Conservation (phyloP, 2,113 vertebrate genomes). For the Steatornis caripensis region DNA sequence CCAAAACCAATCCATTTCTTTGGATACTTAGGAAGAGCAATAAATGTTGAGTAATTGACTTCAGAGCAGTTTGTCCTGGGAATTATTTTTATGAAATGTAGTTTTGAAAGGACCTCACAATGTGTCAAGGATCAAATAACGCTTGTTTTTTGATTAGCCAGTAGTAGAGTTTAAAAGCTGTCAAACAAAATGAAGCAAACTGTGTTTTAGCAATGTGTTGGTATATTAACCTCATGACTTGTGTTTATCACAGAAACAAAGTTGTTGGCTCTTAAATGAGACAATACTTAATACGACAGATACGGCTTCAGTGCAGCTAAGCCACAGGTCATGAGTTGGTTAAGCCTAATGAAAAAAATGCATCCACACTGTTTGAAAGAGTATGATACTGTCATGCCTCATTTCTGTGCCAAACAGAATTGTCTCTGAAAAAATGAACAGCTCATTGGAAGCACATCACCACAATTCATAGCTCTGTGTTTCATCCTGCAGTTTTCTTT, state of each 20-base stretch:
- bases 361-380: background rate
- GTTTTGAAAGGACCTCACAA: background rate
- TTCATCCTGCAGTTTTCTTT: background rate
- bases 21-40: background rate
- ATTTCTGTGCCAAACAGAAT: background rate
- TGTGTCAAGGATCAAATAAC: background rate
- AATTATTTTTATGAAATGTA: background rate
- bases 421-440: background rate
- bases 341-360: background rate
- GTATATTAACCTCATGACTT: background rate
- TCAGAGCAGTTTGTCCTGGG: background rate
- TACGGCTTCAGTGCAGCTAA: background rate
- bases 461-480: background rate
- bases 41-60: background rate
- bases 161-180: background rate
- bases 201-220: background rate
- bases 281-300: background rate
- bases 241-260: background rate
- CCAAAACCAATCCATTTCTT: background rate
- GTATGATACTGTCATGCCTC: background rate
- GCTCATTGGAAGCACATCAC: background rate
- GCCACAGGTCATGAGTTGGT: background rate
- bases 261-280: background rate
- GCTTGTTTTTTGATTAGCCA: background rate
- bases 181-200: background rate